Percentiles rank a stretch among this genome's conserved stretches.
Evolutionary conservation across 2,797 vertebrate genomes (phyloP).

Genomic region (Lutjanus campechanus): DNA sequence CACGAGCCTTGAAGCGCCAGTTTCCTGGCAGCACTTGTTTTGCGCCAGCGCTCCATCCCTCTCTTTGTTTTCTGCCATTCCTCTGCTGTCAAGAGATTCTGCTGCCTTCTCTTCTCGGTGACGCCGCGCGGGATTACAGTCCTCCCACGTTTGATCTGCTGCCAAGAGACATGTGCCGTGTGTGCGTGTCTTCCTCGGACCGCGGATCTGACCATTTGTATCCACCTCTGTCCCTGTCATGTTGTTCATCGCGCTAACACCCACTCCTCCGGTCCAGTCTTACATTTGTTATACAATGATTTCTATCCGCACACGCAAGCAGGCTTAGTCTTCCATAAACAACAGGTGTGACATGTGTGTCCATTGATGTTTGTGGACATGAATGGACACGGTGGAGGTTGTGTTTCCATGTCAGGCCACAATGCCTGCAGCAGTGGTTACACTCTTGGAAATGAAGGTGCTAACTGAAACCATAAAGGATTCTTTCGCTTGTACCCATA

Average conservation of each 20-base stretch:
- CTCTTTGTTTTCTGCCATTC: slow-evolving; percentile 55
- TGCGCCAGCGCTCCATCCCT: slow-evolving; percentile 51
- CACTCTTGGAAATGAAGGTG: too few species aligned
- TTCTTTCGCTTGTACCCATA: too few species aligned
- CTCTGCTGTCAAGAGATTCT: slow-evolving; percentile 66
- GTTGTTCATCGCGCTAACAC: slow-evolving; percentile 40
- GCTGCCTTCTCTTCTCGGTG: slow-evolving; percentile 47
- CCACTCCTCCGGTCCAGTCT: slow-evolving; percentile 22
- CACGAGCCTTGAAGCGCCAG: slow-evolving; percentile 56
- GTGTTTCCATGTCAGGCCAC: neutral
- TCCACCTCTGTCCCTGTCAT: slow-evolving; percentile 59
- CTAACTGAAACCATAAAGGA: too few species aligned
- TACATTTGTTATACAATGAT: slow-evolving; percentile 18
- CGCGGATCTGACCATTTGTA: slow-evolving; percentile 58
- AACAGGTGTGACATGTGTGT: slow-evolving; percentile 10
- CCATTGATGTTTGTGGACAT: slow-evolving; percentile 4
- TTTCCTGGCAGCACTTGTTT: slow-evolving; percentile 64
- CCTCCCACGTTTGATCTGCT: slow-evolving; percentile 73
- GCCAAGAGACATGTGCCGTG: slow-evolving; percentile 57
- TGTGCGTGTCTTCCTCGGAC: slow-evolving; percentile 30
- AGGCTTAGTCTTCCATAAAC: slow-evolving; percentile 4
- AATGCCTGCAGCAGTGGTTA: neutral
- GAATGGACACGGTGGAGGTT: neutral
- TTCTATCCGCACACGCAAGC: neutral
- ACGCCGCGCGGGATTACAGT: slow-evolving; percentile 63